These are phyloP conservation scores for Liodrosophila aerea DNA, from an alignment of 2,888 invertebrate species.

Conservation along the genomic window DNA sequence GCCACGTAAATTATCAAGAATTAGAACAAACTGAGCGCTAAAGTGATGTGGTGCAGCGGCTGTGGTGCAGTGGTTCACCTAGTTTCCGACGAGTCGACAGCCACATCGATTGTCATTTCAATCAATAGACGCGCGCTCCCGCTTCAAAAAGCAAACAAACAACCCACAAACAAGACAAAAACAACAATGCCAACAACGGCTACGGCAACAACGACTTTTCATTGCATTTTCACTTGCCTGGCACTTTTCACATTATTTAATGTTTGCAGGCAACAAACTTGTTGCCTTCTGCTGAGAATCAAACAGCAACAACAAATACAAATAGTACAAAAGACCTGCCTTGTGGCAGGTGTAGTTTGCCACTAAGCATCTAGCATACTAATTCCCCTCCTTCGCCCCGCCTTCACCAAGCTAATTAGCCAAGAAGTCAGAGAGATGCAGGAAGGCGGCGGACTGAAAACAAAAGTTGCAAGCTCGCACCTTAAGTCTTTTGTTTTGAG, in stretches of 20 bases:
- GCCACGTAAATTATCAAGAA: slow-evolving; percentile 68
- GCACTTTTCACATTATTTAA: slow-evolving; percentile 74
- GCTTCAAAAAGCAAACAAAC: slow-evolving; percentile 45
- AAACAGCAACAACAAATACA: slow-evolving; percentile 2
- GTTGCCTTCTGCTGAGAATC: slow-evolving; percentile 37
- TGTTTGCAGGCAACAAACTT: slow-evolving; percentile 50
- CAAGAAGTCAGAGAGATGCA: no score
- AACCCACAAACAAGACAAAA: slow-evolving; percentile 41
- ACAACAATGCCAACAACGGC: slow-evolving; percentile 7
- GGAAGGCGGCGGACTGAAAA: slow-evolving; percentile 48
- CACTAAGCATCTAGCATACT: neutral
- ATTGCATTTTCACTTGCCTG: slow-evolving; percentile 72
- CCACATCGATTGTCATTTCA: slow-evolving; percentile 67
- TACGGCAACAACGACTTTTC: slow-evolving; percentile 53
- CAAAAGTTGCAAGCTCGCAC: slow-evolving; percentile 61
- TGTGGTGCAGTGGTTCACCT: slow-evolving; percentile 68
- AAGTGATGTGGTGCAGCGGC: slow-evolving; percentile 12
- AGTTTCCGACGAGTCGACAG: slow-evolving; percentile 55
- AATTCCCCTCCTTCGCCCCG: neutral
- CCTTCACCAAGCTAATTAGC: slow-evolving; percentile 47
- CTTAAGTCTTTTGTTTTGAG: slow-evolving; percentile 54
- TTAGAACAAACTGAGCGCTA: slow-evolving; percentile 58
- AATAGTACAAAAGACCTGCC: slow-evolving; percentile 32
- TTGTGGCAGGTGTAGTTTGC: slow-evolving; percentile 9
- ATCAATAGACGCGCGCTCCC: slow-evolving; percentile 59